Evolutionary conservation across 2,113 vertebrate genomes (phyloP), one percentile per base, ranked within the genome.

Genomic region (Eubucco bourcierii): DNA sequence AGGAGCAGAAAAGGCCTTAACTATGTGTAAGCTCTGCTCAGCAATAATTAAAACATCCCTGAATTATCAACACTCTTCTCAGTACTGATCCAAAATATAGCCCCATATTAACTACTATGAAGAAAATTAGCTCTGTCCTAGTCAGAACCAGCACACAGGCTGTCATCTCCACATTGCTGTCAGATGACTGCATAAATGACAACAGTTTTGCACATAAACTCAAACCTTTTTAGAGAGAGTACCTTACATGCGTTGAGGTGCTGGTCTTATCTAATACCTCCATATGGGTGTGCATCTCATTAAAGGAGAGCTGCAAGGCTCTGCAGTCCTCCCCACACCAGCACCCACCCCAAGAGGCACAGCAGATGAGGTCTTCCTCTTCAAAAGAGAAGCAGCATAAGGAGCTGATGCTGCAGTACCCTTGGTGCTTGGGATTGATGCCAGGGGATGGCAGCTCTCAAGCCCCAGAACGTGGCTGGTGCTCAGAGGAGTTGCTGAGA

Each of bases 201-300:
- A 12, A 24, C 10, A 41, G 4, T 50, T 90, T 63, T 83, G 27
- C 14, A 28, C 4, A 11, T 24, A 61, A 79, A 12, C 6, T 37
- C 28, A 66, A 39, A 24, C 15, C 3, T 46, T 64, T 66, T 61
- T 20, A 50, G 55, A 76, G 23, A 1, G 10, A 12, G 4, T 70
- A 12, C 4, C 46, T 79, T 11, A 25, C 7, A 16, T 39, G 20
- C 20, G 10, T 31, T 7, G 15, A 15, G 31, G 10, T 39, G 56
- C 70, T 74, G 24, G 20, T 44, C 4, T 11, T 27, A 28, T 1
- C 8, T 47, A 19, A 17, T 65, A 28, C 34, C 18, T 47, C 16
- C 4, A 2, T 25, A 10, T 0, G 0, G 25, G 8, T 27, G 6
- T 37, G 25, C 15, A 16, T 24, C 46, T 55, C 2, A 0, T 11